A percentile compares a stretch with the other conserved stretches of the same genome.
Conservation (phyloP, 2,888 invertebrate genomes). For the Schrankia costaestrigalis region DNA sequence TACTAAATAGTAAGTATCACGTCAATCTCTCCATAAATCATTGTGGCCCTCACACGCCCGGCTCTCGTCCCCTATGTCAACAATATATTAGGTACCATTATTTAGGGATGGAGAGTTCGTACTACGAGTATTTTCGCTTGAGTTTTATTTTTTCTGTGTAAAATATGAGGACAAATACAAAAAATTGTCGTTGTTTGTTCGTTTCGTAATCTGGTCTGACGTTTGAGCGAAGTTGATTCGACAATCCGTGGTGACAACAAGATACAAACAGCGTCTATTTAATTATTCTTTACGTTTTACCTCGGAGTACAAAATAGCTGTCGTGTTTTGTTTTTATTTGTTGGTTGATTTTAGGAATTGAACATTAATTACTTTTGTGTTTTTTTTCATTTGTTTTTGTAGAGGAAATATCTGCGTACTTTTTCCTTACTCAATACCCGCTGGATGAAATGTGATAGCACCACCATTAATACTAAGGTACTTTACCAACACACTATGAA, state of each 20-base stretch:
- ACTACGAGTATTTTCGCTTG: constrained; percentile 37
- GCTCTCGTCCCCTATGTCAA: constrained; percentile 49
- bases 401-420: no score
- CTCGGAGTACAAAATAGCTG: no score
- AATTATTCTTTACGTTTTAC: no score
- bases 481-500: no score
- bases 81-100: constrained; percentile 64
- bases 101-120: constrained; percentile 45
- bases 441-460: no score
- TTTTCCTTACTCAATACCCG: no score
- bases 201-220: constrained; percentile 11
- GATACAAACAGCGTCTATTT: not conserved
- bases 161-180: constrained; percentile 12
- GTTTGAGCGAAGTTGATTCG: constrained; percentile 6
- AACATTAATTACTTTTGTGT: no score
- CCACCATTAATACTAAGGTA: no score
- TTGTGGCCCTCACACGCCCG: constrained; percentile 33
- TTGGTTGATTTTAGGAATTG: no score
- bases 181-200: constrained; percentile 9
- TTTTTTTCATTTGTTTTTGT: no score
- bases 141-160: constrained; percentile 24
- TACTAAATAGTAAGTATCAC: constrained; percentile 56
- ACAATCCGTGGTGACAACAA: not conserved
- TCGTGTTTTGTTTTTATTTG: no score
- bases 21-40: constrained; percentile 69